These are phyloP conservation scores for Picathartes gymnocephalus DNA, from an alignment of 2,113 vertebrate genomes.

Conservation along the genomic window DNA sequence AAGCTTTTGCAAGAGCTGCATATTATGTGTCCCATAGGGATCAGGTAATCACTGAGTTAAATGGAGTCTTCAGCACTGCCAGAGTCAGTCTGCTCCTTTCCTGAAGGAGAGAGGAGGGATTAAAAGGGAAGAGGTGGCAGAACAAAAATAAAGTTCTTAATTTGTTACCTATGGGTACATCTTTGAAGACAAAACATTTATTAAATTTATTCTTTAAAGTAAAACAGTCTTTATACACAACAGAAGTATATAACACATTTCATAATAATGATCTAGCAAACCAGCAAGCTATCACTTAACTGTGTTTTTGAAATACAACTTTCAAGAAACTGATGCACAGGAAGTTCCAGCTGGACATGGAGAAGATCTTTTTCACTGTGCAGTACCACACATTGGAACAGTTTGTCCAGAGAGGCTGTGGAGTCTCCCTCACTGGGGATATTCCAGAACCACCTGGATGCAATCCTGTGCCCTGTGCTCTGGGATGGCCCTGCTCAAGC, in stretches of 20 bases:
- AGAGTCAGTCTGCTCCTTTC: not conserved
- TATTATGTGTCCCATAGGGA: not conserved
- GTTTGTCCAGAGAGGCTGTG: not conserved
- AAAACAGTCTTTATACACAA: not conserved
- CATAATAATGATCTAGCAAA: not conserved
- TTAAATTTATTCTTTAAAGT: not conserved
- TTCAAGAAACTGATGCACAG: not conserved
- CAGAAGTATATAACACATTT: not conserved
- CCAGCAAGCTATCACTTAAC: not conserved
- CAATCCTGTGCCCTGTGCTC: not conserved
- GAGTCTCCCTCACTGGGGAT: not conserved
- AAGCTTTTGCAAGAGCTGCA: not conserved
- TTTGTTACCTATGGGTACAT: not conserved
- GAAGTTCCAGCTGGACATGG: not conserved
- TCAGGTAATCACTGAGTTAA: not conserved
- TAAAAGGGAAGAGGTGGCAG: not conserved
- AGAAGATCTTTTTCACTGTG: not conserved
- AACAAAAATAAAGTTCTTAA: not conserved
- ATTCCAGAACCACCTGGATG: not conserved
- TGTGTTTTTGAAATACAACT: not conserved
- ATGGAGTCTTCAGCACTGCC: not conserved
- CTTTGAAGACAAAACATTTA: not conserved
- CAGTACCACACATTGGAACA: not conserved
- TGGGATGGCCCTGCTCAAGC: not conserved
- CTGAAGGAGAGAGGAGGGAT: not conserved